Evolutionary conservation across 2,888 invertebrate species (phyloP).

Genomic region (Stramonita haemastoma): DNA sequence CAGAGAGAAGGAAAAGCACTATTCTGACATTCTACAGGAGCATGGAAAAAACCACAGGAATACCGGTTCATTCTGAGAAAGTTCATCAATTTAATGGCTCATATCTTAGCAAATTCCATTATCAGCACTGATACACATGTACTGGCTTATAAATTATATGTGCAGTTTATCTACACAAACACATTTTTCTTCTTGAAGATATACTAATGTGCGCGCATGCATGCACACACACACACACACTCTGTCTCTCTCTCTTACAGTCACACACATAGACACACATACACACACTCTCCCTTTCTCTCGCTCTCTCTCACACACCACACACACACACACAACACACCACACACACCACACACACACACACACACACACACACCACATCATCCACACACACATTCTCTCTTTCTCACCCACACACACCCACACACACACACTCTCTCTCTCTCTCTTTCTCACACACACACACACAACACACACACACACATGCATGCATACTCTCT

Average conservation of each 20-base stretch:
- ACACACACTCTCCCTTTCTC: background rate
- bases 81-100: too few species aligned
- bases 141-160: too few species aligned
- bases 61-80: too few species aligned
- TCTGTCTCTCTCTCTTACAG: background rate
- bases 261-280: background rate
- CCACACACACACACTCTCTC: background rate
- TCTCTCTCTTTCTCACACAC: background rate
- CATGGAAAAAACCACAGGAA: too few species aligned
- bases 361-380: background rate
- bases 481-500: background rate
- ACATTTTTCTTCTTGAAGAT: too few species aligned
- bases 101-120: too few species aligned
- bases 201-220: too few species aligned
- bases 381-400: background rate
- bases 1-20: too few species aligned
- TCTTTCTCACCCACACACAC: background rate
- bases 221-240: background rate
- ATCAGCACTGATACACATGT: too few species aligned
- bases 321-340: background rate
- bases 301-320: background rate
- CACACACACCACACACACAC: background rate
- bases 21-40: too few species aligned
- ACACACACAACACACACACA: slow-evolving; percentile 1
- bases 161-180: too few species aligned